These are phyloP conservation scores for Willowsia nigromaculata DNA, from an alignment of 2,888 invertebrate species.

Conservation along the genomic window DNA sequence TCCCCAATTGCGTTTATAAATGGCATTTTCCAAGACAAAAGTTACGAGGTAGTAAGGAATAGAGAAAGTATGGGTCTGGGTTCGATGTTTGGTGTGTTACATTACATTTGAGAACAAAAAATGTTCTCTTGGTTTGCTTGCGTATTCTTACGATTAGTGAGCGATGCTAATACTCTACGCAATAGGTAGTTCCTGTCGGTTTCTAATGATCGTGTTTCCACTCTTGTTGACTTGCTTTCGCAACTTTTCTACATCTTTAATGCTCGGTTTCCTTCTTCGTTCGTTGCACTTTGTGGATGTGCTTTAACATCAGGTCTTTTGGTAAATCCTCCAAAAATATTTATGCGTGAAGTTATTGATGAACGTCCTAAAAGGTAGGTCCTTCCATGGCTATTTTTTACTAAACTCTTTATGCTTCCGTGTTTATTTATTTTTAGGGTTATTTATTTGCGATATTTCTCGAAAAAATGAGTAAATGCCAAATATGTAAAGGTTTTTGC, in stretches of 20 bases:
- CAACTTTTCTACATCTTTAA: too few species aligned
- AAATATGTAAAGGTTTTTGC: too few species aligned
- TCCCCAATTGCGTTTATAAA: not conserved
- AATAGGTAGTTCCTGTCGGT: not conserved
- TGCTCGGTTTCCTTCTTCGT: too few species aligned
- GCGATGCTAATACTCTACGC: not conserved
- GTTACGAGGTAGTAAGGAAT: not conserved
- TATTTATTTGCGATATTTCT: too few species aligned
- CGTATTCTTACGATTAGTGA: not conserved
- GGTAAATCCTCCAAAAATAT: too few species aligned
- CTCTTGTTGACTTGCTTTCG: not conserved
- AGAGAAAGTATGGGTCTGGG: not conserved
- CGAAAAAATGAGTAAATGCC: too few species aligned
- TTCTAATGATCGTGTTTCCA: not conserved
- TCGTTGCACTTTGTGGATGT: not conserved
- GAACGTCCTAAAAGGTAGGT: too few species aligned
- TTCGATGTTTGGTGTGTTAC: too few species aligned
- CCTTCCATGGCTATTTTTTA: not conserved
- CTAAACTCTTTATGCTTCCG: not conserved
- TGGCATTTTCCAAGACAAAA: not conserved
- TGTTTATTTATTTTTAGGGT: not conserved
- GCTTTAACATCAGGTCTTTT: not conserved
- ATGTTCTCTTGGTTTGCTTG: too few species aligned
- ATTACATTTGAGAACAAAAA: too few species aligned
- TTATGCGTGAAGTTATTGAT: too few species aligned